Evolutionary conservation across 2,888 invertebrate species (phyloP).

Genomic region (Melinopterus prodromus): DNA sequence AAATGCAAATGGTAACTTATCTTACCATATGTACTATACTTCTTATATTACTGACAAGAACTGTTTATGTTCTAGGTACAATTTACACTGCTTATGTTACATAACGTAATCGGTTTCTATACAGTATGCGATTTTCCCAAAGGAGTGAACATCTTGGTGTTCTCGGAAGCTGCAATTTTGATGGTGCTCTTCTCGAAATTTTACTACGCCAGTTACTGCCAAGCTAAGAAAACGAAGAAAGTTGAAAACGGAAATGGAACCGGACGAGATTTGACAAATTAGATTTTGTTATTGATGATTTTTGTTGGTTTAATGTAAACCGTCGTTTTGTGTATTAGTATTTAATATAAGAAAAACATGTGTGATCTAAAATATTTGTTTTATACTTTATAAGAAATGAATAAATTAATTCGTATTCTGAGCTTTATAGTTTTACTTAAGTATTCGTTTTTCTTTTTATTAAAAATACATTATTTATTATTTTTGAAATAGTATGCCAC

Average conservation of each 20-base stretch:
- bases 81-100: neutral
- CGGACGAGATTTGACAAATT: neutral
- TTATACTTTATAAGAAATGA: too few species aligned
- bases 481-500: too few species aligned
- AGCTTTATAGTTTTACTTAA: too few species aligned
- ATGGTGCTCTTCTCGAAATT: conserved; percentile 13
- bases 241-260: neutral
- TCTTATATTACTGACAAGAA: neutral
- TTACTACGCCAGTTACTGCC: conserved; percentile 10
- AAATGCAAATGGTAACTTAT: conserved; percentile 75
- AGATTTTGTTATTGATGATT: neutral
- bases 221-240: neutral
- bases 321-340: too few species aligned
- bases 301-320: neutral
- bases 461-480: too few species aligned
- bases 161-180: neutral
- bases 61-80: conserved; percentile 21
- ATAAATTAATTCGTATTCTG: too few species aligned
- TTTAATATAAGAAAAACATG: too few species aligned
- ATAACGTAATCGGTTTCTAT: neutral
- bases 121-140: conserved; percentile 9
- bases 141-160: neutral
- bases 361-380: too few species aligned
- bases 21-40: conserved; percentile 32
- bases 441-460: too few species aligned